Conservation (phyloP, 2,797 vertebrate genomes). For the Phaenicophaeus curvirostris region DNA sequence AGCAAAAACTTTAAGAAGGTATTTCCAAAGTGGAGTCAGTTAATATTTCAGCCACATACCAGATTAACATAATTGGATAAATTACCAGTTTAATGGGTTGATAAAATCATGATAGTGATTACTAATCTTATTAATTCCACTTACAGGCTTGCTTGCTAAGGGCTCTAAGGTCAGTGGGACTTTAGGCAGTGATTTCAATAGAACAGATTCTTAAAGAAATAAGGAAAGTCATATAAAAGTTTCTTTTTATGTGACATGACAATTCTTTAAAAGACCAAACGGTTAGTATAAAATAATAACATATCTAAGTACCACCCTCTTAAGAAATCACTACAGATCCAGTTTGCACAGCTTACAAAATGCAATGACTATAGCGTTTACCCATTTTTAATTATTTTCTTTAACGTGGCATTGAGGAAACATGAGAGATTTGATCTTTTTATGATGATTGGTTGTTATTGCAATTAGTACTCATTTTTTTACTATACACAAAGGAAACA, state of each 20-base stretch:
- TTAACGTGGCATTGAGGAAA: background rate
- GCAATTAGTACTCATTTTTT: background rate
- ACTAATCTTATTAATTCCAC: background rate
- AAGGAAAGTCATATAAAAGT: background rate
- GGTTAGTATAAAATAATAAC: background rate
- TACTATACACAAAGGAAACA: background rate
- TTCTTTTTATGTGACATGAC: background rate
- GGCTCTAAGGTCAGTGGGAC: background rate
- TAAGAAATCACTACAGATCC: background rate
- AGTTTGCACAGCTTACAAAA: background rate
- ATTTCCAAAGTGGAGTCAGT: background rate
- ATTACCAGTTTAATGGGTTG: background rate
- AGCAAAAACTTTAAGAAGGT: background rate
- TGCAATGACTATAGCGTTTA: background rate
- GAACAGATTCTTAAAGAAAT: background rate
- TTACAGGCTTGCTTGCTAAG: background rate
- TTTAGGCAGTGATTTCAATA: background rate
- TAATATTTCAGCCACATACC: background rate
- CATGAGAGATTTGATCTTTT: background rate
- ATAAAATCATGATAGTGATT: background rate
- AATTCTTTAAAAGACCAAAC: background rate
- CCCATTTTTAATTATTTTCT: background rate
- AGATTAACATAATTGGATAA: background rate
- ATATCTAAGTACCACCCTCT: background rate
- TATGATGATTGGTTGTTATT: background rate